Evolutionary conservation across 2,888 invertebrate species (phyloP), one percentile per base, ranked within the genome.

Genomic region (Seira musarum): DNA sequence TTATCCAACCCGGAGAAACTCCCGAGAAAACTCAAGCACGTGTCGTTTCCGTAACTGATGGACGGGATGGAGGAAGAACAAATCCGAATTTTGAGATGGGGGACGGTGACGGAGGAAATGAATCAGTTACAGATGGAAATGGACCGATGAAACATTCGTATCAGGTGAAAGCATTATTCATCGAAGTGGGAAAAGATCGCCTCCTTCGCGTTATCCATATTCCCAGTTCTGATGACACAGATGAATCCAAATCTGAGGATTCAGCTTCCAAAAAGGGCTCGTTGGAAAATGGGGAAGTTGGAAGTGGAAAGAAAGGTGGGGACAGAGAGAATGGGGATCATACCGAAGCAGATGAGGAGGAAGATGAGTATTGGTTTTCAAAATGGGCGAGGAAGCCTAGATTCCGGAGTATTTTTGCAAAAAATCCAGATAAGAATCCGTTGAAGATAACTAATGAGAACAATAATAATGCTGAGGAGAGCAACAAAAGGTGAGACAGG

Each of bases 281-380:
- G 0, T 19, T 40, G n/a, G 46, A 63, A 60, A 22, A 21, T 8
- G 74, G 30, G 19, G 75, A 35, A n/a, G 46, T 13, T 2, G 71
- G 46, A 24, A 73, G 60, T 8, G n/a, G n/a, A n/a, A n/a, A n/a
- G n/a, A n/a, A n/a, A 70, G 24, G n/a, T n/a, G n/a, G n/a, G n/a
- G n/a, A n/a, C n/a, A n/a, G n/a, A n/a, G 13, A n/a, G 15, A n/a
- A n/a, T n/a, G n/a, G n/a, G n/a, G n/a, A n/a, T n/a, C n/a, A n/a
- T n/a, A n/a, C n/a, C n/a, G 79, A 53, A 46, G 17, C 53, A 1
- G 78, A 81, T 5, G 83, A 86, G 8, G 84, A 84, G n/a, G 86
- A 89, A 22, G 90, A 90, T 83, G 90, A 90, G 81, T 90, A 90
- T 83, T 90, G 90, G 90, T 90, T 90, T 86, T 89, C 89, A 17